Percentiles rank a stretch among this genome's conserved stretches.
phyloP scores from a whole-genome alignment of 2,113 vertebrate genomes.

The Ellobius talpinus region DNA sequence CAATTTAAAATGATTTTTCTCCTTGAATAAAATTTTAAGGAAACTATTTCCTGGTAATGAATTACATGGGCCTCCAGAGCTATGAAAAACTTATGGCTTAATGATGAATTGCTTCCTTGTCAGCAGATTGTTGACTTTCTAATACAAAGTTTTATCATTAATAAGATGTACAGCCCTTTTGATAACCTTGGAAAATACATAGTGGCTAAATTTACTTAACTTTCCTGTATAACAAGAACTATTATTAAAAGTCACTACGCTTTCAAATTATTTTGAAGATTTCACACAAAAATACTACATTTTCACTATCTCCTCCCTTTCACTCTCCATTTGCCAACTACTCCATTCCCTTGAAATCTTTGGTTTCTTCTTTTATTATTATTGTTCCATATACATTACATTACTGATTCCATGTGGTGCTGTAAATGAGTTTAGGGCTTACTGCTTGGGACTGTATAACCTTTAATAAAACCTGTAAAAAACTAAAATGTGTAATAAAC shows the following conservation, averaged over 20 bases:
- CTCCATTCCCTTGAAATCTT: neutral
- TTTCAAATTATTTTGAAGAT: neutral
- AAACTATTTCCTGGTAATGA: neutral
- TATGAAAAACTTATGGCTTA: neutral
- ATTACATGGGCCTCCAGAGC: neutral
- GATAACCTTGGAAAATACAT: neutral
- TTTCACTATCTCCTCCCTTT: neutral
- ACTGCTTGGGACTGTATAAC: neutral
- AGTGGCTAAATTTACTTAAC: neutral
- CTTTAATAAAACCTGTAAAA: neutral
- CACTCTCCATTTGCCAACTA: neutral
- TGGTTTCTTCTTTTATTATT: neutral
- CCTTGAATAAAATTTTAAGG: neutral
- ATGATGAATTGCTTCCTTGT: neutral
- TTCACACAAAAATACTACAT: neutral
- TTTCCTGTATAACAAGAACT: neutral
- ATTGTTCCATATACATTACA: neutral
- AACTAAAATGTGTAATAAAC: neutral
- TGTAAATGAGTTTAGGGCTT: neutral
- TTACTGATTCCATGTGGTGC: neutral
- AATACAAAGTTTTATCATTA: neutral
- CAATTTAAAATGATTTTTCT: neutral
- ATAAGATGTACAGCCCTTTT: neutral
- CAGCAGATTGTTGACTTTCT: neutral
- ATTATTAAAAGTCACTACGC: neutral